Evolutionary conservation across 2,888 invertebrate species (phyloP), one percentile per base, ranked within the genome.

Genomic region (Drosophila pseudotakahashii): DNA sequence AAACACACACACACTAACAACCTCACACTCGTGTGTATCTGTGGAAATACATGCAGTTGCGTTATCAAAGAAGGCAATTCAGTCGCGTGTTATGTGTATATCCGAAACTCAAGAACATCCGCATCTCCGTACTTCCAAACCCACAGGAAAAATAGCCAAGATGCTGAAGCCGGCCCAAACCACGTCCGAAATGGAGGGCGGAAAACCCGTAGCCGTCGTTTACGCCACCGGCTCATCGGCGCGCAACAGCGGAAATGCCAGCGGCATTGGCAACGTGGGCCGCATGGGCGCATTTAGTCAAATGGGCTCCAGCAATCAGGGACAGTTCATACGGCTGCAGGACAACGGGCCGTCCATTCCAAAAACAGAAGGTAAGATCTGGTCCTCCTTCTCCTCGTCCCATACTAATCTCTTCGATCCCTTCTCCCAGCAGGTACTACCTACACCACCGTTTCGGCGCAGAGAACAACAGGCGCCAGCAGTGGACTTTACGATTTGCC

Each of bases 101-200:
- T 51, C 37, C 30, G 23, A 53, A 45, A 47, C 32, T 53, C 19
- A 52, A 37, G 7, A 41, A 26, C 26, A 36, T 32, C 30, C 44
- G 62, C 30, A 34, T 57, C 48, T n/a, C 52, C 67, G 13, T 53
- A 61, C 16, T 39, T 63, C 44, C 51, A 7, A 48, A 44, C 42
- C 78, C 77, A 7, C 73, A 92, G 92, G 92, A 63, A 89, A 90
- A 89, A 89, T 92, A 59, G 84, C 89, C 36, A 91, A 90, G 81
- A 86, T 91, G 78, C 72, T 91, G 7, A 90, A 90, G 64, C 90
- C 89, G 69, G 85, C 83, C 45, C 90, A 90, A 71, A 85, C 89
- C 42, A 91, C 74, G 68, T 41, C 89, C 66, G 91, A 91, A 60
- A 69, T 77, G 67, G 75, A 85, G 16, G 74, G 66, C 57, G 39